Percentiles rank a stretch among this genome's conserved stretches.
Evolutionary conservation across 2,888 invertebrate species (phyloP).

Genomic region (Lasioglossum marginatum): DNA sequence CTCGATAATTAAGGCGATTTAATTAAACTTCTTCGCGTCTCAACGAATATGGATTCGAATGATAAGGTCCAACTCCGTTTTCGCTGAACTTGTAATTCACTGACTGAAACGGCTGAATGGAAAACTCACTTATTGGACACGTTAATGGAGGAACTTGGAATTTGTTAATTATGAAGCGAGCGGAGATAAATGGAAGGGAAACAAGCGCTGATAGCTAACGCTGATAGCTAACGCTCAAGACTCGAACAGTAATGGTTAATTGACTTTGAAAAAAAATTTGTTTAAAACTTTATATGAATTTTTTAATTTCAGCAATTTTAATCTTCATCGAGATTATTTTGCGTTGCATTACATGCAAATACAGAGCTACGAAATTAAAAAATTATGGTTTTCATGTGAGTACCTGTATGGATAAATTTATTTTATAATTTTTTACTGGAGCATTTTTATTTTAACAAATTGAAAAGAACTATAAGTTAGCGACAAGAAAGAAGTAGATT

Average conservation of each 20-base stretch:
- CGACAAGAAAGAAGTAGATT: not conserved
- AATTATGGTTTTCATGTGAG: no score
- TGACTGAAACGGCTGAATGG: not conserved
- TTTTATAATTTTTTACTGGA: no score
- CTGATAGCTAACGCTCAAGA: not conserved
- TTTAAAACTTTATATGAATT: not conserved
- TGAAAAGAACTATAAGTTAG: no score
- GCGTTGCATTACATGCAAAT: no score
- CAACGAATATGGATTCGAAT: not conserved
- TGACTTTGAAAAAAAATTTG: not conserved
- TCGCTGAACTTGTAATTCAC: not conserved
- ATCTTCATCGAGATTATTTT: no score
- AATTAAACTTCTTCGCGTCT: conserved; percentile 18
- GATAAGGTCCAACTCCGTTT: not conserved
- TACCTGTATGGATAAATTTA: no score
- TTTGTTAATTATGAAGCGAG: not conserved
- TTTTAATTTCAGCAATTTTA: no score
- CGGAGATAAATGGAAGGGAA: not conserved
- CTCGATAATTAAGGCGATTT: conserved; percentile 6
- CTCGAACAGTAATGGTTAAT: not conserved
- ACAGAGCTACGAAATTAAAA: no score
- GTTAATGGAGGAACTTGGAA: not conserved
- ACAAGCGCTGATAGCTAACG: not conserved
- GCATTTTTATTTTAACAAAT: no score
- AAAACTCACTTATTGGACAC: not conserved